These are phyloP conservation scores for Hyposoter dolosus DNA, from an alignment of 2,888 invertebrate genomes.

Conservation along the genomic window DNA sequence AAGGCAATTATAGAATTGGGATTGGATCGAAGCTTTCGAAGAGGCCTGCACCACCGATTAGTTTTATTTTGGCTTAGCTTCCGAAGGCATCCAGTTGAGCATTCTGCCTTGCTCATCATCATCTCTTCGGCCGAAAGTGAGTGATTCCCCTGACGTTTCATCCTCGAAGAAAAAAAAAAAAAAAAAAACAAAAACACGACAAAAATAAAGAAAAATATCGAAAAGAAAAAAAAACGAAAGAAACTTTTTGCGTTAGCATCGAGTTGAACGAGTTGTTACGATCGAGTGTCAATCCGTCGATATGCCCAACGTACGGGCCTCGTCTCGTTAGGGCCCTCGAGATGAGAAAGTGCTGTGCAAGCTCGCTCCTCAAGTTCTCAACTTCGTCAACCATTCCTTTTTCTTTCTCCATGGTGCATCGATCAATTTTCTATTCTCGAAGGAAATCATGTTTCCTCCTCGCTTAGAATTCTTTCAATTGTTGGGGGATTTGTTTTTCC, in stretches of 20 bases:
- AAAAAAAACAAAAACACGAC: slow-evolving; percentile 46
- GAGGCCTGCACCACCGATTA: slow-evolving; percentile 79
- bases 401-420: background rate
- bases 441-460: background rate
- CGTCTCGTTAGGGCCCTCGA: background rate
- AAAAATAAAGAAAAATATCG: slow-evolving; percentile 13
- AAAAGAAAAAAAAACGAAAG: background rate
- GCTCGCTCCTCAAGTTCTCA: background rate
- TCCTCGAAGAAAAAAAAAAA: slow-evolving; percentile 61
- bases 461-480: background rate
- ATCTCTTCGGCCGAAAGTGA: slow-evolving; percentile 77
- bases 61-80: slow-evolving; percentile 84
- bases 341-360: background rate
- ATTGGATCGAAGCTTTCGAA: slow-evolving; percentile 80
- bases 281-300: slow-evolving; percentile 22
- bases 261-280: slow-evolving; percentile 30
- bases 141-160: slow-evolving; percentile 67
- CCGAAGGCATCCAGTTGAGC: slow-evolving; percentile 83
- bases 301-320: slow-evolving; percentile 1
- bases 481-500: background rate
- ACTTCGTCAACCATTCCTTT: background rate
- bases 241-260: slow-evolving; percentile 23
- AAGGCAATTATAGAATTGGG: slow-evolving; percentile 84
- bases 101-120: slow-evolving; percentile 76
- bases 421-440: background rate